Percentiles rank a stretch among this genome's conserved stretches.
Evolutionary conservation across 30 jellyfish, hydroid and myxozoan species (phyloP).

Genomic region (Morbakka virulenta): DNA sequence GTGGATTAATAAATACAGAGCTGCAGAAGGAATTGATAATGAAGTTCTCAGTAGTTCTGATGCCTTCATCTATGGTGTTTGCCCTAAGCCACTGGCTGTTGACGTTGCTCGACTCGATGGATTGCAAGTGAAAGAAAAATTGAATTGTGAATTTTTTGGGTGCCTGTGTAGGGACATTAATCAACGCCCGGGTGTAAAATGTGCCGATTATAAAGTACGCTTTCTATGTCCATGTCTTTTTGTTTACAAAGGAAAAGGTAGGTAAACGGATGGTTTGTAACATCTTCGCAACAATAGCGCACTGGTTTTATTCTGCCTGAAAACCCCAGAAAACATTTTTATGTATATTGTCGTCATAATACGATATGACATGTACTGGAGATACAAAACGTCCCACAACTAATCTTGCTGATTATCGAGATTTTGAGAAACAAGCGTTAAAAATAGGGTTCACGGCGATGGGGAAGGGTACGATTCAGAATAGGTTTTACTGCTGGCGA

Average conservation of each 20-base stretch:
- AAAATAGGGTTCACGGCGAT: too few relatives aligned
- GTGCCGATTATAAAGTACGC: slow-evolving; percentile 69
- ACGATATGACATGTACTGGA: too few relatives aligned
- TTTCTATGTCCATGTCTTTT: slow-evolving; percentile 70
- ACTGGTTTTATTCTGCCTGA: neutral
- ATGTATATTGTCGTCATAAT: neutral
- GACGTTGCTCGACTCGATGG: slow-evolving; percentile 63
- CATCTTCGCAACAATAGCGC: too few relatives aligned
- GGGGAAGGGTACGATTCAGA: too few relatives aligned
- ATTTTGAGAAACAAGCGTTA: too few relatives aligned
- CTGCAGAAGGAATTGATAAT: slow-evolving; percentile 54
- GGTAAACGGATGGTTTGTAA: too few relatives aligned
- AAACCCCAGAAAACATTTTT: neutral
- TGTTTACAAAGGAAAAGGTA: too few relatives aligned
- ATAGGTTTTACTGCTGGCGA: too few relatives aligned
- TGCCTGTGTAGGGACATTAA: slow-evolving; percentile 45
- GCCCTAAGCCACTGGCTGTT: slow-evolving; percentile 62
- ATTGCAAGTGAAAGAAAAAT: slow-evolving; percentile 39
- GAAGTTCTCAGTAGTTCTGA: slow-evolving; percentile 45
- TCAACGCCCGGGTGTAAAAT: slow-evolving; percentile 53
- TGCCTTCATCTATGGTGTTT: slow-evolving; percentile 40
- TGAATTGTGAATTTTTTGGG: slow-evolving; percentile 56
- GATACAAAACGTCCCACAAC: too few relatives aligned
- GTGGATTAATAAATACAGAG: slow-evolving; percentile 54
- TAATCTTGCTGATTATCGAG: too few relatives aligned